Percentiles rank a stretch among this genome's conserved stretches.
phyloP scores from a whole-genome alignment of 2,888 invertebrate genomes.

The Epirrita christyi region DNA sequence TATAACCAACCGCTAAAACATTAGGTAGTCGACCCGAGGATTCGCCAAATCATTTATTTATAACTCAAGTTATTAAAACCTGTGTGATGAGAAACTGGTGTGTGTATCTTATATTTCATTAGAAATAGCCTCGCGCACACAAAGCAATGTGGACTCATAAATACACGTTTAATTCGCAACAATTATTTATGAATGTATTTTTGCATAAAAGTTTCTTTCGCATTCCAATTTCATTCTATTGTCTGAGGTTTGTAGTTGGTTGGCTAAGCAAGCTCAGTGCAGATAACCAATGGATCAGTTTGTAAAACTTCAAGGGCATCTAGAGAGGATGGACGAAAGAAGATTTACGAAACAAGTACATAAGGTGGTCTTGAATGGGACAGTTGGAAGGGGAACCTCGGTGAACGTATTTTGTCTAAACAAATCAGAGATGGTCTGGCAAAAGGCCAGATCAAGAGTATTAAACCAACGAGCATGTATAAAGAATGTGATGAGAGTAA shows the following conservation, averaged over 20 bases:
- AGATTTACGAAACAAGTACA: too few species aligned
- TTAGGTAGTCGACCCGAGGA: constrained; percentile 54
- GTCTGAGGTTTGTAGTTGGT: neutral
- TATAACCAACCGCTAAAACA: constrained; percentile 58
- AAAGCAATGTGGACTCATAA: neutral
- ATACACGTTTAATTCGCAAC: too few species aligned
- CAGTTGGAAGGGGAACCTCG: too few species aligned
- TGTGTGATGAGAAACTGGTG: constrained; percentile 7
- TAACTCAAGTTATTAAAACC: constrained; percentile 4
- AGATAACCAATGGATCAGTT: neutral
- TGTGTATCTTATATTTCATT: neutral
- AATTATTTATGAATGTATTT: too few species aligned
- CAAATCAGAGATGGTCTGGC: too few species aligned
- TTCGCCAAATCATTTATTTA: constrained; percentile 25
- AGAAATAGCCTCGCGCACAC: neutral
- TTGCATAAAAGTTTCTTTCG: too few species aligned
- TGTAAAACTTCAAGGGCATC: neutral
- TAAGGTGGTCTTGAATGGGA: too few species aligned
- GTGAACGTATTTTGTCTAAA: too few species aligned
- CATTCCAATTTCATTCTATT: neutral
- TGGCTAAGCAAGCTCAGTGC: neutral
- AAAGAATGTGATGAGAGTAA: too few species aligned
- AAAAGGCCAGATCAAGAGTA: too few species aligned
- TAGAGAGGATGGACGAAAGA: too few species aligned
- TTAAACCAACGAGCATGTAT: too few species aligned